Conservation (phyloP, 2,888 invertebrate genomes). For the Arenicola marina region DNA sequence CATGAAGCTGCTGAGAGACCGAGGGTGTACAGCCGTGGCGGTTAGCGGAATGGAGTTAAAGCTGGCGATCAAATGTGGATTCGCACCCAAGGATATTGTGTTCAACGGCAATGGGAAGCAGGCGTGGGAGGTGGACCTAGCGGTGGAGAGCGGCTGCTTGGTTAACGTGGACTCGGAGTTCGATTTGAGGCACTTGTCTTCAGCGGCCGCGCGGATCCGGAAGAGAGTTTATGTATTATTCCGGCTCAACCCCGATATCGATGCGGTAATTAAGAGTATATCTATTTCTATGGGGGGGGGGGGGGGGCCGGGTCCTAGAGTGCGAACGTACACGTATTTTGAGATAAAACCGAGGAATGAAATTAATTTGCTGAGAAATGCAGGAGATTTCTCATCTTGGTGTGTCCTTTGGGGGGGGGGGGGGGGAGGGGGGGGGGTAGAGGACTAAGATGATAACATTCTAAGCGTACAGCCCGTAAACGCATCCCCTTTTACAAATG, state of each 20-base stretch:
- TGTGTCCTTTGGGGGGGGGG: no score
- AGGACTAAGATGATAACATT: no score
- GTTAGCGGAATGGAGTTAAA: constrained; percentile 61
- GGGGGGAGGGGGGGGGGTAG: no score
- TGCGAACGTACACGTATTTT: no score
- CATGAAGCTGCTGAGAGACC: constrained; percentile 42
- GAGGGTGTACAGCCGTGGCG: constrained; percentile 41
- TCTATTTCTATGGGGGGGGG: background rate
- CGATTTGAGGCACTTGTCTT: constrained; percentile 53
- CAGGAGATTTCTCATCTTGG: no score
- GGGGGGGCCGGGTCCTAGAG: no score
- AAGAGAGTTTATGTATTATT: constrained; percentile 48
- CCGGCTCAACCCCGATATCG: constrained; percentile 55
- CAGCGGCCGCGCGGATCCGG: constrained; percentile 35
- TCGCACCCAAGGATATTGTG: constrained; percentile 48
- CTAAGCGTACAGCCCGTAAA: no score
- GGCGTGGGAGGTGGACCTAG: constrained; percentile 57
- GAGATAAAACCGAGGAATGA: no score
- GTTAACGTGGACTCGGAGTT: constrained; percentile 61
- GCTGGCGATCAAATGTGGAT: constrained; percentile 55
- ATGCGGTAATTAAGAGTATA: constrained; percentile 38
- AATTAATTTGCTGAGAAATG: no score
- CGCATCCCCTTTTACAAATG: no score
- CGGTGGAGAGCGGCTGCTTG: constrained; percentile 51
- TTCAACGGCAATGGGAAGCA: constrained; percentile 62